A percentile compares a stretch with the other conserved stretches of the same genome.
These are phyloP conservation scores for Centropus unirufus DNA, from an alignment of 2,113 vertebrate genomes.

Conservation along the genomic window DNA sequence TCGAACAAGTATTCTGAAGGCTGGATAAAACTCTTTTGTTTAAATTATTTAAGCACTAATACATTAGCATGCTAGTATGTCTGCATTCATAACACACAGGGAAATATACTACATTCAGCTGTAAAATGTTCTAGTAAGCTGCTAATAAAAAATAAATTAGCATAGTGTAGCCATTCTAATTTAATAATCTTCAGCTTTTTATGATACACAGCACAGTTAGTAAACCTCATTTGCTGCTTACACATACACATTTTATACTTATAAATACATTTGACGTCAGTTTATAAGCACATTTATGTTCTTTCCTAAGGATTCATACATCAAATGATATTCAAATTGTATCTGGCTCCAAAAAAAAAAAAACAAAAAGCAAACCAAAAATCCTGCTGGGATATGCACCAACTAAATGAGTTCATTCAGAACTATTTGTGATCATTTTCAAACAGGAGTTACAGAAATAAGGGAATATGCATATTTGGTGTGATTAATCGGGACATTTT, in stretches of 20 bases:
- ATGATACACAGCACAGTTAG: not conserved
- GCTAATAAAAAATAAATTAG: conserved; percentile 30
- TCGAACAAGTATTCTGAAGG: not conserved
- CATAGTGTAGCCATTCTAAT: not conserved
- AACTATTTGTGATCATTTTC: conserved; percentile 48
- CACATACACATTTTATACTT: not conserved
- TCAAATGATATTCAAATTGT: conserved; percentile 27
- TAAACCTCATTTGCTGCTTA: not conserved
- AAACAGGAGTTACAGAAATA: conserved; percentile 69
- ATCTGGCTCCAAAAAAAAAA: not conserved
- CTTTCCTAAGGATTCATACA: conserved; percentile 38
- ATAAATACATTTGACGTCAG: conserved; percentile 34
- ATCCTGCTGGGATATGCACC: conserved; percentile 38
- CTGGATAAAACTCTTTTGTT: not conserved
- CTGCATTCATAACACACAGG: not conserved
- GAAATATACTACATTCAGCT: not conserved
- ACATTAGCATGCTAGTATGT: not conserved
- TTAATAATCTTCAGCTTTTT: conserved; percentile 25
- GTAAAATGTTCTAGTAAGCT: conserved; percentile 4
- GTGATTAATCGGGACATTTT: conserved; percentile 62
- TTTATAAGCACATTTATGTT: conserved; percentile 38
- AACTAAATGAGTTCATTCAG: conserved; percentile 52
- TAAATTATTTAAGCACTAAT: not conserved
- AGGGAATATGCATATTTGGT: not conserved
- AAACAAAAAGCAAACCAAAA: not conserved